Evolutionary conservation across 1,140 invertebrate genomes (phyloP), one percentile per base, ranked within the genome.

Genomic region (Asbolus verrucosus): DNA sequence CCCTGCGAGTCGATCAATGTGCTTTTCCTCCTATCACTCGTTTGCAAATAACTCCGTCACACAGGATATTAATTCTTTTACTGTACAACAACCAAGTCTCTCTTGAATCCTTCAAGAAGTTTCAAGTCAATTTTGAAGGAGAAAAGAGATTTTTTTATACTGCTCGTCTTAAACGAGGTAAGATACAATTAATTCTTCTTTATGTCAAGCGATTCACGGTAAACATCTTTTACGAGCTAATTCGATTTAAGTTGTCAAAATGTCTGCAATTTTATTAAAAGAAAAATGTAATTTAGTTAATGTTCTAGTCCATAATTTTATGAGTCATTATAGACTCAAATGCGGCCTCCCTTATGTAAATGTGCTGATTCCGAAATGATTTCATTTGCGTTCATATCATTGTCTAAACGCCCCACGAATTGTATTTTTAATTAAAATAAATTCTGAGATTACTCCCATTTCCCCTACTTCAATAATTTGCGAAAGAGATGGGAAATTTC

Each of bases 1-100:
- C 75, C 77, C 75, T 76, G 72, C 71, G 70, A 69, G 43, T 73
- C 75, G 78, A 78, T 78, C 75, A 74, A 76, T 75, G 76, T 76
- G 74, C 73, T 73, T 70, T 75, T 72, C 66, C 43, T 33, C 46
- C 30, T 38, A 41, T 41, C 60, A 41, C 16, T 62, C 30, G 43
- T 50, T 50, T 50, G 43, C 43, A 50, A 50, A 50, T 61, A 36
- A 50, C 43, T 50, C 43, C 43, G 18, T 8, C 43, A 50, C 43
- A 50, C 43, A 14, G 21, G 43, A 50, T 21, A 50, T 9, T 11
- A 13, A 54, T 54, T 54, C 19, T 3, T 54, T 46, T 46, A 9
- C 14, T 46, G n/a, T n/a, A n/a, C 19, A 54, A 50, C 19, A 54
- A 19, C 8, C 27, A 9, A 16, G 27, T 61, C 31, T 61, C 15